A percentile compares a stretch with the other conserved stretches of the same genome.
Evolutionary conservation across 2,113 vertebrate species (phyloP).

Genomic region (Ochotona princeps): DNA sequence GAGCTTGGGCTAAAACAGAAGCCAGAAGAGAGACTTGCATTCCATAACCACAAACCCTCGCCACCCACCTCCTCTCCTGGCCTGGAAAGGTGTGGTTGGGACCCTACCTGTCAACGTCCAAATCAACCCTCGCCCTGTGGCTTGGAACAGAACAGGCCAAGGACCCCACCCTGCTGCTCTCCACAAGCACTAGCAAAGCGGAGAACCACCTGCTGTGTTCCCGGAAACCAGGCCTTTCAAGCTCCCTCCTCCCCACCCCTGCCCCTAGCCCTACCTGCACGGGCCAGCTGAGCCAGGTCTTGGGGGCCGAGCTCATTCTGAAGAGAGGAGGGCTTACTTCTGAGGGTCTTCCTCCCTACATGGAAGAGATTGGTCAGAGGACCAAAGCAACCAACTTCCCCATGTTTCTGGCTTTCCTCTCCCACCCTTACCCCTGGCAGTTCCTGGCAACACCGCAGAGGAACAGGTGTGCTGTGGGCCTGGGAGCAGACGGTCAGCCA

Average conservation of each 20-base stretch:
- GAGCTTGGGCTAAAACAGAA: neutral
- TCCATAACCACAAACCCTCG: neutral
- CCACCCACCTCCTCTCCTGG: neutral
- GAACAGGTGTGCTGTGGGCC: neutral
- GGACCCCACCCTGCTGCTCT: neutral
- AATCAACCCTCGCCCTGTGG: neutral
- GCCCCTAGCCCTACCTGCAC: constrained; percentile 42
- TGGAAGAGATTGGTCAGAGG: neutral
- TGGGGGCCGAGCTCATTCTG: neutral
- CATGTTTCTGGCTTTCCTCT: neutral
- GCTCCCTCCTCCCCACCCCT: neutral
- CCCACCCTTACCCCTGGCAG: neutral
- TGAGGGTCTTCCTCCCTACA: constrained; percentile 54
- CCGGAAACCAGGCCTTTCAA: neutral
- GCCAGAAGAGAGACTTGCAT: neutral
- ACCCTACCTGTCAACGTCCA: neutral
- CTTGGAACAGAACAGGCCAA: neutral
- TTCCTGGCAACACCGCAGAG: neutral
- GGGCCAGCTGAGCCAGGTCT: neutral
- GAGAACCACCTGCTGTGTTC: neutral
- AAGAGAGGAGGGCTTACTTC: constrained; percentile 7
- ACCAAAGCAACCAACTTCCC: neutral
- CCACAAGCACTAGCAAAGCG: neutral
- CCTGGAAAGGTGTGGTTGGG: neutral
- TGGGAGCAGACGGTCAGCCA: neutral